Base-by-base conservation (phyloP, 2,797 vertebrate species). In the Graptemys geographica region DNA sequence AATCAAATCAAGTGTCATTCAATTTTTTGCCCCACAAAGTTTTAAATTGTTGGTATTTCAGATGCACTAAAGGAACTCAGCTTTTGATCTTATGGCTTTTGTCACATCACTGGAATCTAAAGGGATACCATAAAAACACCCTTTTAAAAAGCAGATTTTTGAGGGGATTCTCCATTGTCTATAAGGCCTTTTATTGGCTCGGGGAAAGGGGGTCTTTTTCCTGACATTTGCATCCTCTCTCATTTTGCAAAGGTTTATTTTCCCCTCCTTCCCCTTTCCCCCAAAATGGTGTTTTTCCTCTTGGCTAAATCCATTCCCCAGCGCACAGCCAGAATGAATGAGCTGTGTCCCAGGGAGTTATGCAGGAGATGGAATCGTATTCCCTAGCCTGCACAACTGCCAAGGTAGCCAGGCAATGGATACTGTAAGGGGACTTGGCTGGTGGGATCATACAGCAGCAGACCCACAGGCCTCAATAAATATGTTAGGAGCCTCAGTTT, bases 401-500 rank as follows among this genome's bases (percentile, higher is more conserved):
- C 69, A 74, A 74, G 11, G 19, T 23, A 44, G 65, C n/a, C 18
- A 72, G 19, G 21, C 9, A 16, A 41, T 23, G n/a, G 65, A 69
- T 37, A 37, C 57, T 31, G 9, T 69, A 37, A 37, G 13, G 15
- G 8, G 10, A 41, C 9, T 28, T 44, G 23, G 6, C 74, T 76
- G 13, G 6, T 16, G 27, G 41, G 74, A 23, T 91, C 52, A n/a
- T 37, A 82, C 18, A 44, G 11, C 27, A 27, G 74, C 25, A 76
- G 11, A 76, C 47, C 41, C 44, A 56, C n/a, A 33, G 19, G 13
- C 74, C 23, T 25, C 12, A 47, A 47, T 15, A 25, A 57, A 56
- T n/a, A 28, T 69, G 47, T 0, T 1, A 55, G 52, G 9, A 88
- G 44, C 23, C 6, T 4, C 6, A 2, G 81, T 82, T 78, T 57